Base-by-base conservation (phyloP, 2,113 vertebrate genomes). In the Theropithecus gelada region DNA sequence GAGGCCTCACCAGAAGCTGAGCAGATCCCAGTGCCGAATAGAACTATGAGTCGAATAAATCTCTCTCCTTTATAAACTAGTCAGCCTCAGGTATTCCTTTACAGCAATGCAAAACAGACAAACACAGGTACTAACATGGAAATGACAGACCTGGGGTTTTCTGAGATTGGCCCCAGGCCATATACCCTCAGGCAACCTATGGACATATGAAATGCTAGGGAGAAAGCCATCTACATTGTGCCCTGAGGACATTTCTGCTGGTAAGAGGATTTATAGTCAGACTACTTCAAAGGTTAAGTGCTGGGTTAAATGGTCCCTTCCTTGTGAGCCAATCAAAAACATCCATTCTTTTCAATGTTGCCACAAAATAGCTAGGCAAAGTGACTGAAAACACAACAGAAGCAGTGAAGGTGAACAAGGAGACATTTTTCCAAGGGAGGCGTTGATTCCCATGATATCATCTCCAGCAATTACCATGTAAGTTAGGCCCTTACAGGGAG, bases 181-280 rank as follows among this genome's bases (percentile, higher is more conserved):
- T 45, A n/a, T 3, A 78, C 38, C 27, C 16, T 61, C 27, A 20
- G 76, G 78, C 40, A 61, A n/a, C 10, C 52, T 61, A 17, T 22
- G 78, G 50, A 75, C 48, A 73, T 48, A 45, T 82, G 23, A 81
- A 97, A 93, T 30, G 3, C 61, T 25, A 82, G 57, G n/a, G 40
- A 72, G 50, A 82, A 93, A 94, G 64, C 45, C 35, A 30, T 64
- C 35, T 75, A 50, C 6, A 45, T 85, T 93, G 88, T 82, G 94
- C n/a, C 43, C 66, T 35, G 23, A 94, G n/a, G 82, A 64, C 52
- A 68, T 72, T 94, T 96, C 87, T 89, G 23, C 88, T 90, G n/a
- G 55, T 80, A 90, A 94, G 25, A 92, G 68, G 93, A 95, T 95
- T 96, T 93, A 93, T 27, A 90, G 95, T 22, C 68, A 97, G 79